Evolutionary conservation across 2,888 invertebrate species (phyloP), one percentile per base, ranked within the genome.

Genomic region (Polietes domitor): DNA sequence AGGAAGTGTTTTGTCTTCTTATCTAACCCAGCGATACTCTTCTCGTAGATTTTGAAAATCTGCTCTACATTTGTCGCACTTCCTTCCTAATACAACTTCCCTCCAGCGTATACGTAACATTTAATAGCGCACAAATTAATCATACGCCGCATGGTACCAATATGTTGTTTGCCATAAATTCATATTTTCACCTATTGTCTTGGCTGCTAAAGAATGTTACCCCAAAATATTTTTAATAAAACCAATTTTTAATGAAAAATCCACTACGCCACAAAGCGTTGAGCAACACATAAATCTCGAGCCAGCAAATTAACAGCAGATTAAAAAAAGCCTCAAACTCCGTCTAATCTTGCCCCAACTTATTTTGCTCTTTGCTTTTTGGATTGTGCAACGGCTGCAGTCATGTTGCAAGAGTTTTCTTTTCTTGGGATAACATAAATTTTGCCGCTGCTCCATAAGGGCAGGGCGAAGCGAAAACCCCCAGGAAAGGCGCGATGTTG

Each of bases 91-190:
- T n/a, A n/a, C n/a, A n/a, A n/a, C n/a, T n/a, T n/a, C n/a, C n/a
- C n/a, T n/a, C n/a, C n/a, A n/a, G n/a, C n/a, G 58, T 77, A 70
- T 53, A 50, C 26, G 68, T 61, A 61, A 71, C 73, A 61, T 82
- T 78, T 71, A 75, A 78, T 65, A 21, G 12, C 75, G 26, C 12
- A 68, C 53, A 63, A 75, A 78, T 78, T 63, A 5, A 63, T 65
- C 47, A 79, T 65, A 24, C 55, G 53, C 32, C 1, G 0, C 1
- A 0, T 24, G 26, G 24, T 17, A 55, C 6, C 37, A 37, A 55
- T n/a, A 37, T 47, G n/a, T 15, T 72, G 32, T n/a, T 10, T 32
- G 32, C 10, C 3, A 47, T 19, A 73, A 32, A 81, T 73, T 61
- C 63, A 5, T 12, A 61, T 26, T 71, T 61, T 68, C 70, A 61